A percentile compares a stretch with the other conserved stretches of the same genome.
Evolutionary conservation across 2,113 vertebrate genomes (phyloP).

Genomic region (Maccullochella peelii): DNA sequence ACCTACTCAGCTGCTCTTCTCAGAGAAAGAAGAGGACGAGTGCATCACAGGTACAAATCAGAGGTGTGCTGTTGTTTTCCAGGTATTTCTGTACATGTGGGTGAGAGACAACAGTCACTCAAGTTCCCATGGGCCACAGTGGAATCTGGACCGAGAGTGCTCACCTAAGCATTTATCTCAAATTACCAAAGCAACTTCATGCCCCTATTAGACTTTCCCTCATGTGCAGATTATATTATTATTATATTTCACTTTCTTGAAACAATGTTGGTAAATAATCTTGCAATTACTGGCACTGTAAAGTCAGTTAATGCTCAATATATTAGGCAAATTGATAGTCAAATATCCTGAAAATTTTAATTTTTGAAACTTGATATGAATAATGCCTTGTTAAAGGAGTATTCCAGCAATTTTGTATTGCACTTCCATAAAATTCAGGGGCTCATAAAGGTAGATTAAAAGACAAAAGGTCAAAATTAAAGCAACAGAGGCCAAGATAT

Average conservation of each 20-base stretch:
- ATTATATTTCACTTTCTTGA: neutral
- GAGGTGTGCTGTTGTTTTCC: constrained; percentile 20
- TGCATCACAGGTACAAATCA: neutral
- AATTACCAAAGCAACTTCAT: constrained; percentile 56
- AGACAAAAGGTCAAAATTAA: neutral
- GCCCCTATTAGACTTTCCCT: neutral
- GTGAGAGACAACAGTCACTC: constrained; percentile 62
- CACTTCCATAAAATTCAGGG: neutral
- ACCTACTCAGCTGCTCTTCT: neutral
- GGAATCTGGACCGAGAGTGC: constrained; percentile 49
- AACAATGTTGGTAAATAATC: neutral
- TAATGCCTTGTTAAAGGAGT: neutral
- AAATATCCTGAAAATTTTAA: neutral
- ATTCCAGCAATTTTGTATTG: neutral
- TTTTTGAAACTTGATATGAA: neutral
- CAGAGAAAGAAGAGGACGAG: neutral
- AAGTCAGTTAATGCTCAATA: neutral
- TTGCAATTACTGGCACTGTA: neutral
- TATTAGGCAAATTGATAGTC: neutral
- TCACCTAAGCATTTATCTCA: constrained; percentile 66
- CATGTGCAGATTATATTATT: neutral
- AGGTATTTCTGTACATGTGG: constrained; percentile 24
- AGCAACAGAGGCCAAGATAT: neutral
- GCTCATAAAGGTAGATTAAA: neutral
- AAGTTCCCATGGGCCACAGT: constrained; percentile 69